Percentiles rank a stretch among this genome's conserved stretches.
Evolutionary conservation across 2,113 vertebrate genomes (phyloP).

Genomic region (Anas platyrhynchos): DNA sequence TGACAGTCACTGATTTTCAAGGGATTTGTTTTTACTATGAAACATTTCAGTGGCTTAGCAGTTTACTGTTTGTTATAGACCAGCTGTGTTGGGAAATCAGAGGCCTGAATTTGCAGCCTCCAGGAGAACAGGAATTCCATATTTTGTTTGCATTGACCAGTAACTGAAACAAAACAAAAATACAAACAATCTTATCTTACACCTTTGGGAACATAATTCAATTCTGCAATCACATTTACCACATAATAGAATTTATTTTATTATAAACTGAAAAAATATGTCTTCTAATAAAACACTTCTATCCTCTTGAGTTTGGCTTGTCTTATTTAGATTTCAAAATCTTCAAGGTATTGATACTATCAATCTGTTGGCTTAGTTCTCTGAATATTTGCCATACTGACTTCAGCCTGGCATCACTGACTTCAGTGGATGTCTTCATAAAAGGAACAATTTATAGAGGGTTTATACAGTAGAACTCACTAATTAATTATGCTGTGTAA

Average conservation of each 20-base stretch:
- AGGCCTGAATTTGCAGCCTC: slow-evolving; percentile 14
- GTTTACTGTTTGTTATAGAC: slow-evolving; percentile 5
- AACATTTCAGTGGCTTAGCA: not conserved
- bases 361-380: not conserved
- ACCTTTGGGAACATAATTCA: slow-evolving; percentile 1
- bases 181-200: not conserved
- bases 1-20: slow-evolving; percentile 3
- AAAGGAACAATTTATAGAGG: not conserved
- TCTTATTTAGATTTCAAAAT: slow-evolving; percentile 25
- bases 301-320: not conserved
- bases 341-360: not conserved
- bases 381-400: not conserved
- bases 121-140: not conserved
- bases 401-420: not conserved
- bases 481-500: not conserved
- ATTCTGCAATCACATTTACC: slow-evolving; percentile 30
- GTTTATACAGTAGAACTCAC: not conserved
- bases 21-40: not conserved
- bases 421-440: not conserved
- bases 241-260: slow-evolving; percentile 17
- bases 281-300: slow-evolving; percentile 27
- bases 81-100: slow-evolving; percentile 29
- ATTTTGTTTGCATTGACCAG: slow-evolving; percentile 55
- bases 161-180: slow-evolving; percentile 35
- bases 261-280: not conserved